Evolutionary conservation across 2,113 vertebrate genomes (phyloP), one percentile per base, ranked within the genome.

Genomic region (Phylloscopus trochiloides): DNA sequence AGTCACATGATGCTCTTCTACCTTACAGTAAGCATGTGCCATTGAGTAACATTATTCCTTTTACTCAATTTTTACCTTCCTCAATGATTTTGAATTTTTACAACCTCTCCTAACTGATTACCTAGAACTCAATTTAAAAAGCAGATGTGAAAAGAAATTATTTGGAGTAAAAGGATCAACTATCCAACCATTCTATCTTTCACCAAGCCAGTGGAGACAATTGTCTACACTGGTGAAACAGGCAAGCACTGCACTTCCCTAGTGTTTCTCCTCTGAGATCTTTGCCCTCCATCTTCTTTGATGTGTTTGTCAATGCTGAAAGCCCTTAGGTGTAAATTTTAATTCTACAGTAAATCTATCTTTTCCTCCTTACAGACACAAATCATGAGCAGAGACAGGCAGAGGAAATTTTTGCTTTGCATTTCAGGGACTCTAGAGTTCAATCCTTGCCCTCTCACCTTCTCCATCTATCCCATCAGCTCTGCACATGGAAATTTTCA

Each of bases 221-320:
- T 28, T 34, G 22, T n/a, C 12, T 65, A 29, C 63, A 25, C 12
- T 54, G n/a, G 5, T 74, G 17, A 55, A 62, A 38, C 28, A 50
- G 50, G 55, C 47, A 83, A 61, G 40, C 0, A 0, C n/a, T 89
- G 59, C 19, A 25, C 29, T 45, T 81, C n/a, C 54, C 3, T 1
- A 11, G 5, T 13, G 14, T 50, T 87, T 83, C 57, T 91, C 28
- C 82, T 78, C 68, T 57, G 70, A 92, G 38, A 74, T 40, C 59
- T 87, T 40, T 90, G 55, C 32, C 14, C 29, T 88, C 28, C 2
- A 2, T 81, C 65, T 43, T 77, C 9, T 91, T 47, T 80, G 72
- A 59, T 12, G 6, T 61, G 34, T 54, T 71, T 82, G 61, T n/a
- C 55, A 55, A 2, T 15, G 18, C 40, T 62, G 76, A 95, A 73